phyloP scores from a whole-genome alignment of 2,113 vertebrate species.

The Chloroceryle aenea region DNA sequence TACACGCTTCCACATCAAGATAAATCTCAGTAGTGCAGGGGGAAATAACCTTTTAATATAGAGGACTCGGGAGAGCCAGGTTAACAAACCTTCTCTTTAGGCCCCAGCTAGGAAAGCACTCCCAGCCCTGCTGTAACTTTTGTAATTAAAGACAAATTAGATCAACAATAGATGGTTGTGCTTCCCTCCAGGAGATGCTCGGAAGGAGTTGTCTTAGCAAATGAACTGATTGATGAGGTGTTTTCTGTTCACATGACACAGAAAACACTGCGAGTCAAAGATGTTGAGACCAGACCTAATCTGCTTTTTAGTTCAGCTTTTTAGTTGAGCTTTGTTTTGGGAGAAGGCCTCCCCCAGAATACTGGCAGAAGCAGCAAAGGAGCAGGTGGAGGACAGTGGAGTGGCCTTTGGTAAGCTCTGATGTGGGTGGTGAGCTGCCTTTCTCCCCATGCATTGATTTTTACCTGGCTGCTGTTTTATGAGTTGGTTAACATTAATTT shows the following conservation, averaged over 20 bases:
- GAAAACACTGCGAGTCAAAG: not conserved
- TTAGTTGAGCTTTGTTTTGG: not conserved
- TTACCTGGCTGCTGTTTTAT: not conserved
- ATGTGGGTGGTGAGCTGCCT: not conserved
- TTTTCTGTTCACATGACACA: not conserved
- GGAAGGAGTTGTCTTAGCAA: slow-evolving; percentile 2
- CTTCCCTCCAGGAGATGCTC: not conserved
- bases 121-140: slow-evolving; percentile 34
- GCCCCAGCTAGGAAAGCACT: not conserved
- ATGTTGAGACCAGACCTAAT: not conserved
- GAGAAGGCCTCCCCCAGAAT: not conserved
- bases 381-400: not conserved
- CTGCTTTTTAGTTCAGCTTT: not conserved
- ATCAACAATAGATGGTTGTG: not conserved
- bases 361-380: not conserved
- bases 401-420: not conserved
- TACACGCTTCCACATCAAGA: not conserved
- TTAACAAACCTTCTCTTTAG: not conserved
- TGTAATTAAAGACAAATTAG: slow-evolving; percentile 44
- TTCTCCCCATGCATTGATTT: not conserved
- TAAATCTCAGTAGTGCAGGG: not conserved
- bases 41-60: slow-evolving; percentile 30
- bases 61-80: not conserved
- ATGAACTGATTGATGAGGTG: not conserved
- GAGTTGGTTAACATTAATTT: not conserved